These are phyloP conservation scores for Quadriops clusia DNA, from an alignment of 2,888 invertebrate species.

Conservation along the genomic window DNA sequence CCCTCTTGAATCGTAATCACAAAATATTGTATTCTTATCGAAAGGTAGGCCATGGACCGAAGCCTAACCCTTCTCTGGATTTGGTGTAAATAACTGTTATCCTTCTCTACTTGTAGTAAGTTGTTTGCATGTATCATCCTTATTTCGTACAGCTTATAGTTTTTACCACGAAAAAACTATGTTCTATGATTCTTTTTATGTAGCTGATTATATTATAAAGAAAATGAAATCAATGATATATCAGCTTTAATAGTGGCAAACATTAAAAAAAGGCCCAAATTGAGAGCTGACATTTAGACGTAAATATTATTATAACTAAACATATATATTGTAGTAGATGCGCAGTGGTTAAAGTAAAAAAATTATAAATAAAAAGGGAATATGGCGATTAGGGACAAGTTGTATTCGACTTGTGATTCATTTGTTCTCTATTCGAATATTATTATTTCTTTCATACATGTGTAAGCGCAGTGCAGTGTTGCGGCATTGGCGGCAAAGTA, in stretches of 20 bases:
- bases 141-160: slow-evolving; percentile 35
- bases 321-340: slow-evolving; percentile 33
- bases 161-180: slow-evolving; percentile 23
- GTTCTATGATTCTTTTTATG: background rate
- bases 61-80: slow-evolving; percentile 28
- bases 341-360: slow-evolving; percentile 34
- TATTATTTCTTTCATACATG: slow-evolving; percentile 30
- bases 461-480: slow-evolving; percentile 31
- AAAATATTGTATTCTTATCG: no score
- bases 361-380: no score
- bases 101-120: slow-evolving; percentile 27
- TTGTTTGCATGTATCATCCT: slow-evolving; percentile 31
- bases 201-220: slow-evolving; percentile 20
- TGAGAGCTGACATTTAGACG: slow-evolving; percentile 27
- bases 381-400: slow-evolving; percentile 36
- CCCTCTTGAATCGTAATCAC: no score
- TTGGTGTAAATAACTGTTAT: slow-evolving; percentile 29
- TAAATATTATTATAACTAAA: slow-evolving; percentile 30
- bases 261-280: slow-evolving; percentile 17
- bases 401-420: slow-evolving; percentile 32
- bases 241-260: slow-evolving; percentile 25
- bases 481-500: slow-evolving; percentile 20
- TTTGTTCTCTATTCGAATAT: slow-evolving; percentile 37
- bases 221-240: slow-evolving; percentile 22
- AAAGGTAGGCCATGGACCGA: no score